These are phyloP conservation scores for Anoplophora glabripennis DNA, from an alignment of 1,140 invertebrate genomes.

Conservation along the genomic window DNA sequence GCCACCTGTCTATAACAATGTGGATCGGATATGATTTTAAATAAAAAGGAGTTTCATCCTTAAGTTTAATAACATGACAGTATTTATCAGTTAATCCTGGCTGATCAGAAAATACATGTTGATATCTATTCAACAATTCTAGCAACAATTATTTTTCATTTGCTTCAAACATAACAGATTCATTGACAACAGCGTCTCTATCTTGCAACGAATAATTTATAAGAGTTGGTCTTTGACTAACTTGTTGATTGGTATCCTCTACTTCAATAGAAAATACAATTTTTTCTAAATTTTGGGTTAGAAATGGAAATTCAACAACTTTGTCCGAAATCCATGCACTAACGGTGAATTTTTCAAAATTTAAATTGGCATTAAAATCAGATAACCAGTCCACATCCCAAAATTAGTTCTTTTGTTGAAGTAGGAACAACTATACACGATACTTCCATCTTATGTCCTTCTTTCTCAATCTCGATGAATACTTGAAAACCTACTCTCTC, in stretches of 20 bases:
- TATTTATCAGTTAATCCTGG: not conserved
- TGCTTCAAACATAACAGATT: not conserved
- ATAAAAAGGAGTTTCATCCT: not conserved
- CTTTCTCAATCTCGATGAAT: not conserved
- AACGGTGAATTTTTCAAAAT: constrained; percentile 1
- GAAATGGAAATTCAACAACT: not conserved
- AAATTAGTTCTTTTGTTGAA: not conserved
- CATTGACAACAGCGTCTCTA: not conserved
- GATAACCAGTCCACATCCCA: not conserved
- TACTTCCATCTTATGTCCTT: not conserved
- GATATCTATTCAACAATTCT: not conserved
- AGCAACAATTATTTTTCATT: not conserved
- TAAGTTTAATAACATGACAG: not conserved
- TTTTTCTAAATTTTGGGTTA: no score
- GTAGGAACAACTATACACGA: not conserved
- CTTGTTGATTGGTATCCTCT: not conserved
- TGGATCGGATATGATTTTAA: constrained; percentile 4
- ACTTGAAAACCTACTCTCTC: not conserved
- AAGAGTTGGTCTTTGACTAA: not conserved
- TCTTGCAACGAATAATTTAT: not conserved
- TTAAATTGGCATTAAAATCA: not conserved
- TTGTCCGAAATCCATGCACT: no score
- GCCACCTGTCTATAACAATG: not conserved
- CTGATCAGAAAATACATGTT: not conserved
- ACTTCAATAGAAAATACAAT: no score